Conservation (phyloP, 2,888 invertebrate species). For the Psylliodes chrysocephalus region DNA sequence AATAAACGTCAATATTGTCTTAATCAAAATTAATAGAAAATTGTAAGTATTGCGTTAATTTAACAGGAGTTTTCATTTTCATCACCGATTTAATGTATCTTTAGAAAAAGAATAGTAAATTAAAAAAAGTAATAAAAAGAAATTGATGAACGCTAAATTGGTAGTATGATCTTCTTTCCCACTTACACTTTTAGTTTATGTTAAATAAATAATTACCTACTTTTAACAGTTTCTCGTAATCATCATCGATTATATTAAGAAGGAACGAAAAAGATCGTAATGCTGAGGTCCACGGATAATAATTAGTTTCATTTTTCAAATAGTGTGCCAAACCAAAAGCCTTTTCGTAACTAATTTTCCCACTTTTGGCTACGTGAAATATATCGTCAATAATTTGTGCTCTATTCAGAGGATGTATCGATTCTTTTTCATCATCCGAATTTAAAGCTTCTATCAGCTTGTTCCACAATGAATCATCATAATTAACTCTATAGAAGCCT, state of each 20-base stretch:
- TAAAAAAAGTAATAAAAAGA: too few species aligned
- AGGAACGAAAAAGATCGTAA: constrained; percentile 62
- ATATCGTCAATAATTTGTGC: constrained; percentile 86
- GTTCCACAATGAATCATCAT: constrained; percentile 70
- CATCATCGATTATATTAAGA: constrained; percentile 38
- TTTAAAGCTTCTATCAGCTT: constrained; percentile 65
- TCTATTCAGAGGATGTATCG: constrained; percentile 74
- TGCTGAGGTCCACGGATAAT: constrained; percentile 83
- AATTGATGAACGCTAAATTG: too few species aligned
- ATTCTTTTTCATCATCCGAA: constrained; percentile 57
- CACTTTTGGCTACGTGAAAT: constrained; percentile 78
- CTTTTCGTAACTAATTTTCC: constrained; percentile 69
- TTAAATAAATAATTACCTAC: constrained; percentile 24
- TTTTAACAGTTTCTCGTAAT: constrained; percentile 34
- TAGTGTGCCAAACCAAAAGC: constrained; percentile 76
- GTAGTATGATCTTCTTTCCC: too few species aligned
- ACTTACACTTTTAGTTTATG: too few species aligned
- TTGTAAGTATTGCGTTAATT: too few species aligned
- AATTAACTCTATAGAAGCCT: constrained; percentile 77
- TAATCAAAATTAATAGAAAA: too few species aligned
- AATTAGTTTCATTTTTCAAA: constrained; percentile 74
- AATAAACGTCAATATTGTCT: too few species aligned
- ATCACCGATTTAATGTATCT: too few species aligned
- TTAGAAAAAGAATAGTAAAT: too few species aligned
- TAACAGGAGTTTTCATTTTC: too few species aligned